Conservation (phyloP, 2,888 invertebrate species). For the Drosophila rubida region DNA sequence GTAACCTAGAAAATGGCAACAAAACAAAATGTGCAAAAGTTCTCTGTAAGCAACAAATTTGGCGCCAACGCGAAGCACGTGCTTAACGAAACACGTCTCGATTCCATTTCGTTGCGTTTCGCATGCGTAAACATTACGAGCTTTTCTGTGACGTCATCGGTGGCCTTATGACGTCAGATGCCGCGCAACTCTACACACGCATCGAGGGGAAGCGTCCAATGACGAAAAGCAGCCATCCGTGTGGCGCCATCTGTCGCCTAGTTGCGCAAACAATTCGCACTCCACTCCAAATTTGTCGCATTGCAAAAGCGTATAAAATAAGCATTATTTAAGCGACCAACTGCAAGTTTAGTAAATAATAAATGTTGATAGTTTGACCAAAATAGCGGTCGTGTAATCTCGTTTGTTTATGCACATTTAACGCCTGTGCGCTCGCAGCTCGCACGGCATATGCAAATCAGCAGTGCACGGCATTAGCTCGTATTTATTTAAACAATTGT, state of each 20-base stretch:
- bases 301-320: background rate
- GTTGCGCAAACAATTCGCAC: background rate
- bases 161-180: slow-evolving; percentile 67
- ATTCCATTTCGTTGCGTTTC: slow-evolving; percentile 48
- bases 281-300: background rate
- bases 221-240: background rate
- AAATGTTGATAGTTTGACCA: background rate
- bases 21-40: slow-evolving; percentile 54
- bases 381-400: background rate
- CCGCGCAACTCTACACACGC: slow-evolving; percentile 51
- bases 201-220: background rate
- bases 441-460: slow-evolving; percentile 4
- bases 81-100: slow-evolving; percentile 28
- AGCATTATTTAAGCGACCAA: background rate
- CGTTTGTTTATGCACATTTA: slow-evolving; percentile 14
- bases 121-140: slow-evolving; percentile 65
- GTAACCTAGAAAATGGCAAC: slow-evolving; percentile 72
- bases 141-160: slow-evolving; percentile 73
- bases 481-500: slow-evolving; percentile 19
- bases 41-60: slow-evolving; percentile 58
- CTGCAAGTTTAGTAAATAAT: background rate
- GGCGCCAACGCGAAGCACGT: slow-evolving; percentile 73
- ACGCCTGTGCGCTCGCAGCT: background rate
- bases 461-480: slow-evolving; percentile 9
- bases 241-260: slow-evolving; percentile 43